These are phyloP conservation scores for Rhagonycha fulva DNA, from an alignment of 2,888 invertebrate species.

Conservation along the genomic window DNA sequence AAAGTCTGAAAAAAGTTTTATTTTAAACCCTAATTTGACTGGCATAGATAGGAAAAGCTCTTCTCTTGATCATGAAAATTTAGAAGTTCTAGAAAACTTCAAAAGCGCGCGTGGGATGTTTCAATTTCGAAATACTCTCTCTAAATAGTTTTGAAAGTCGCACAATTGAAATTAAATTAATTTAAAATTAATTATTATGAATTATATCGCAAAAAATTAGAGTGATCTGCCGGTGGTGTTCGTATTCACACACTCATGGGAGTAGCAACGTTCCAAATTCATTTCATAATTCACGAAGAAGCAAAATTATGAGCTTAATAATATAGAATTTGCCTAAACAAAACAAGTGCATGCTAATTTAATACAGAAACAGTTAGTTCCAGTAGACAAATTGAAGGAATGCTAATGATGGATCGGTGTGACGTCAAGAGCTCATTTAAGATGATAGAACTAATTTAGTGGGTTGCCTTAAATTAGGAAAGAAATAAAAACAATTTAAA, in stretches of 20 bases:
- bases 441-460: constrained; percentile 1
- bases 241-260: not conserved
- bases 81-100: not conserved
- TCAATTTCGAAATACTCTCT: not conserved
- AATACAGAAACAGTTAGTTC: not conserved
- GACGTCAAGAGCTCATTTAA: not conserved
- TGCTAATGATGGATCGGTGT: not conserved
- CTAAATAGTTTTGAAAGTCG: not conserved
- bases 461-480: constrained; percentile 2
- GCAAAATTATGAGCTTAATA: not conserved
- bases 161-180: not conserved
- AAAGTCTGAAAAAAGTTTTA: not conserved
- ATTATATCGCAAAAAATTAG: not conserved
- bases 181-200: not conserved
- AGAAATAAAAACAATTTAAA: constrained; percentile 15
- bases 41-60: not conserved
- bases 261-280: not conserved
- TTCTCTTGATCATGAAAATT: not conserved
- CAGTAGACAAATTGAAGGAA: not conserved
- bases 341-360: not conserved
- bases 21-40: not conserved
- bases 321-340: not conserved
- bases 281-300: not conserved
- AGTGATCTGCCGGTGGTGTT: not conserved
- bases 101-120: not conserved